A percentile compares a stretch with the other conserved stretches of the same genome.
Conservation (phyloP, 2,113 vertebrate species). For the Peucedramus taeniatus region DNA sequence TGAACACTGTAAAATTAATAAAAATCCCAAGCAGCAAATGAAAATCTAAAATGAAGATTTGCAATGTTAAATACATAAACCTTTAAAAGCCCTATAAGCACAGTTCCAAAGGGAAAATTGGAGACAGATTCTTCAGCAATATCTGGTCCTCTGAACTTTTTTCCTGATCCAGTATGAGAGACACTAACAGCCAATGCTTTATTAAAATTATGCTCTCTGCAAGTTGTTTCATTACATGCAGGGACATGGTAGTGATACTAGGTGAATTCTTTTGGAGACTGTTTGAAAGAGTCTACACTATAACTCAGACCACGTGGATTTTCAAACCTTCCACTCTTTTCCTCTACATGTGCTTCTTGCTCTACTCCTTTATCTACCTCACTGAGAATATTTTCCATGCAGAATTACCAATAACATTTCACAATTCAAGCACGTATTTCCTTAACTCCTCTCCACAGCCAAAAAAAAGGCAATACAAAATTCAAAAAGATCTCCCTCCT, state of each 20-base stretch:
- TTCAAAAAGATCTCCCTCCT: not conserved
- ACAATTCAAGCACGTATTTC: not conserved
- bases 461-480: not conserved
- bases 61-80: conserved; percentile 43
- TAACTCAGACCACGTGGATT: conserved; percentile 8
- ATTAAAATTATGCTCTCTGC: not conserved
- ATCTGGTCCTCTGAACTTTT: not conserved
- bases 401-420: not conserved
- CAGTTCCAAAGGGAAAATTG: conserved; percentile 8
- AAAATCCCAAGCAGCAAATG: not conserved
- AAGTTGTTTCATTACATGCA: not conserved
- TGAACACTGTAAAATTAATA: conserved; percentile 26
- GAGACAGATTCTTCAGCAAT: conserved; percentile 2
- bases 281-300: not conserved
- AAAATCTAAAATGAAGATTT: not conserved
- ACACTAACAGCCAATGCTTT: not conserved
- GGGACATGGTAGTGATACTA: not conserved
- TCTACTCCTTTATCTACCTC: not conserved
- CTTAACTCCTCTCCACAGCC: not conserved
- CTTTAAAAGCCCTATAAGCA: not conserved
- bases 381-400: not conserved
- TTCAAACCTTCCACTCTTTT: not conserved
- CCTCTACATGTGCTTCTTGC: not conserved
- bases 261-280: not conserved
- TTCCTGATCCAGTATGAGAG: not conserved